Evolutionary conservation across 1,140 invertebrate genomes (phyloP).

Genomic region (Scaptomyza pallida): DNA sequence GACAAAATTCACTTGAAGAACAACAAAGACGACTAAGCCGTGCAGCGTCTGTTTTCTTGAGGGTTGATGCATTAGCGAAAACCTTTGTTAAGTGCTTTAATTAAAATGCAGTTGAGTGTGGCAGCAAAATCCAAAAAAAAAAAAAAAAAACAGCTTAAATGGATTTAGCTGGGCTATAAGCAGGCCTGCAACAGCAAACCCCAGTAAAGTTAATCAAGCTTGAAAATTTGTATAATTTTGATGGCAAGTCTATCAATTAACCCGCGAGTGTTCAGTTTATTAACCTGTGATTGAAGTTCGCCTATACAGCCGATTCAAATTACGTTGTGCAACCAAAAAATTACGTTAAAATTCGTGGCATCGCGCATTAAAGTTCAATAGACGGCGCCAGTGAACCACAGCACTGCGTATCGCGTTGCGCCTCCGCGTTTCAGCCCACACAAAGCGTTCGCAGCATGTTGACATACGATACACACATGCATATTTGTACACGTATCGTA

Average conservation of each 20-base stretch:
- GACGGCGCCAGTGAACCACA: constrained; percentile 28
- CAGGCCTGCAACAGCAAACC: not conserved
- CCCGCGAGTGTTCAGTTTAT: constrained; percentile 14
- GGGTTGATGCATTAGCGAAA: constrained; percentile 30
- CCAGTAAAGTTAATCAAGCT: not conserved
- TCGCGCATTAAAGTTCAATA: constrained; percentile 63
- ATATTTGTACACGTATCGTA: not conserved
- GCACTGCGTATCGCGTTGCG: constrained; percentile 5
- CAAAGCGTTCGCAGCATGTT: constrained; percentile 26
- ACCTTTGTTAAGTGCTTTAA: constrained; percentile 35
- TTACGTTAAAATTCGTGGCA: constrained; percentile 68
- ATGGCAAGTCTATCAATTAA: constrained; percentile 18
- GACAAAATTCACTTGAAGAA: constrained; percentile 44
- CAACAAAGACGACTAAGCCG: constrained; percentile 18
- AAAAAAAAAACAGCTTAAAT: not conserved
- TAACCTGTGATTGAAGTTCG: constrained; percentile 37
- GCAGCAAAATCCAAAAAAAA: not conserved
- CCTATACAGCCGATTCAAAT: not conserved
- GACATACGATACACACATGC: not conserved
- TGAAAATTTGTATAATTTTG: not conserved
- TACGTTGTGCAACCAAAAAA: constrained; percentile 43
- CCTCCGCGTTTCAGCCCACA: not conserved
- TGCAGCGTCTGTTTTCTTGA: not conserved
- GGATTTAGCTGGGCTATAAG: not conserved
- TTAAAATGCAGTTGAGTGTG: constrained; percentile 17